Base-by-base conservation (phyloP, 2,888 invertebrate species). In the Agrotis ipsilon region DNA sequence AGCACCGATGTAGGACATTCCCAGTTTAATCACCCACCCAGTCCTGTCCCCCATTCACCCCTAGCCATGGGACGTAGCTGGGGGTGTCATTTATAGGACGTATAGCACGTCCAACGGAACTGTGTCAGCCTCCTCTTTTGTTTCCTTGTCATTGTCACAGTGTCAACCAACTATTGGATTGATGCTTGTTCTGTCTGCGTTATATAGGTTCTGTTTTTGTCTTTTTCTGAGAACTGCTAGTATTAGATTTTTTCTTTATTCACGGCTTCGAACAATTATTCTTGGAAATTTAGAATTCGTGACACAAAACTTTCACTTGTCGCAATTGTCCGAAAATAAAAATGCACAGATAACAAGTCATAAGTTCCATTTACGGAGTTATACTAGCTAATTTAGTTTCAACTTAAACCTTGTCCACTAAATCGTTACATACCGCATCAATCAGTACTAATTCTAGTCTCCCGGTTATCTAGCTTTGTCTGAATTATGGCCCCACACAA, bases 141-240 rank as follows among this genome's bases (percentile, higher is more conserved):
- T 83, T 80, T 83, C 63, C 66, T 63, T 72, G 77, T 76, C 83
- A 74, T 72, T 77, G 80, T 83, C 70, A 71, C 72, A 62, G 70
- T 68, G 70, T 67, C 81, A 79, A 68, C 68, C 62, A 74, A 83
- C 81, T 77, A 76, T 73, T 72, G 78, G 74, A 82, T 83, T 83
- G 84, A 83, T 82, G 82, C 62, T 61, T 27, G 65, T 71, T 68
- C 71, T 68, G n/a, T 75, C 71, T 71, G 51, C 51, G 64, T 68
- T 55, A 71, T 71, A 71, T 68, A 49, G 27, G 49, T 39, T 59
- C 46, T 11, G 27, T 64, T 49, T 61, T 67, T 11, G 6, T 1
- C 7, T 65, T 60, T 79, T 75, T 68, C n/a, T 1, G 39, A 2
- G 39, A 39, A 39, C 39, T 39, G 2, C 13, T 24, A 43, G 9